These are phyloP conservation scores for Phalloptychus januarius DNA, from an alignment of 2,797 vertebrate species.

Conservation along the genomic window DNA sequence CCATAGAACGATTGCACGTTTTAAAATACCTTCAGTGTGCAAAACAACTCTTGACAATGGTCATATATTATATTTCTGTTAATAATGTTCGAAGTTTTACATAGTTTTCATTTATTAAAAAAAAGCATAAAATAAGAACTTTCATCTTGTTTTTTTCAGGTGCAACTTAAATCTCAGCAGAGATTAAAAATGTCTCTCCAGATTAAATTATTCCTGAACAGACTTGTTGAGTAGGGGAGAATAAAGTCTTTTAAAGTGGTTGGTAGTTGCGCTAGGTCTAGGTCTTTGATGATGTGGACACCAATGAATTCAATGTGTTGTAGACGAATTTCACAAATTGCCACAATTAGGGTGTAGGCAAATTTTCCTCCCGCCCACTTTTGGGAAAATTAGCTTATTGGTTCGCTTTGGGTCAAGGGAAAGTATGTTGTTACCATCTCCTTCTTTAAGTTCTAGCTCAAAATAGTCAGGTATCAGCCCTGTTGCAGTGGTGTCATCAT, in stretches of 20 bases:
- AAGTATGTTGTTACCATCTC: not conserved
- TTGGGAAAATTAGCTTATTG: not conserved
- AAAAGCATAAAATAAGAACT: not conserved
- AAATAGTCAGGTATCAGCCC: not conserved
- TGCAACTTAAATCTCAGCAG: not conserved
- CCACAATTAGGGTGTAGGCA: no score
- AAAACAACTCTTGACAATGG: not conserved
- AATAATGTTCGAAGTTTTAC: not conserved
- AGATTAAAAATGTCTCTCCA: not conserved
- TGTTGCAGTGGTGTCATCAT: not conserved
- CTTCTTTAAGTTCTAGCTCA: not conserved
- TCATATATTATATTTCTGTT: not conserved
- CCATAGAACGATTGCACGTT: not conserved
- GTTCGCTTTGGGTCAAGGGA: not conserved
- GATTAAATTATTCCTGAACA: not conserved
- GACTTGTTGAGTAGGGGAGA: not conserved
- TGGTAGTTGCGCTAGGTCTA: not conserved
- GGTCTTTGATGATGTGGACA: not conserved
- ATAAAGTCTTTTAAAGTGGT: not conserved
- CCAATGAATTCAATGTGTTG: not conserved
- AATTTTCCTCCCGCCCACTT: not conserved
- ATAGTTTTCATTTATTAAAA: not conserved
- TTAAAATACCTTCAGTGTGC: not conserved
- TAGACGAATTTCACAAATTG: not conserved
- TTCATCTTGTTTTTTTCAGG: not conserved